Conservation (phyloP, 2,113 vertebrate genomes). For the Xiphophorus hellerii region DNA sequence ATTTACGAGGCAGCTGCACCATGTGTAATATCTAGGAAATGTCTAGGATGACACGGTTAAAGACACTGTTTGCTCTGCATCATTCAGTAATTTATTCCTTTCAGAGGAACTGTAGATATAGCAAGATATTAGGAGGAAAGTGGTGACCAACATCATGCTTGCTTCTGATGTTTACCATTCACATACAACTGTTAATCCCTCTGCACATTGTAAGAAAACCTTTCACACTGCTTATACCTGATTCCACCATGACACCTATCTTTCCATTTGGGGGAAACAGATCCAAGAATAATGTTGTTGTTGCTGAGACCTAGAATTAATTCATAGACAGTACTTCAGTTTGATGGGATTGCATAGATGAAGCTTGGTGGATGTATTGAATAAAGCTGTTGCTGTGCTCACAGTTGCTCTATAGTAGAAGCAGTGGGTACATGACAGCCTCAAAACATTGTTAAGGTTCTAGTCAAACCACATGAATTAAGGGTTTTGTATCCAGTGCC, state of each 20-base stretch:
- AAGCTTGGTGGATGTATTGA: neutral
- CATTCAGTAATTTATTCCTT: conserved; percentile 18
- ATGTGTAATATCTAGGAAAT: too few species aligned
- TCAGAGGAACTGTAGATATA: conserved; percentile 2
- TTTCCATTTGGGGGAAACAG: neutral
- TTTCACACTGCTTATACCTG: neutral
- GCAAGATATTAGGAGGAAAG: conserved; percentile 61
- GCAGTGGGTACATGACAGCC: neutral
- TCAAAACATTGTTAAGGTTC: neutral
- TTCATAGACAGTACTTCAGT: neutral
- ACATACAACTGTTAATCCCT: conserved; percentile 12
- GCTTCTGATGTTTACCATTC: conserved; percentile 9
- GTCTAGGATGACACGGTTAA: neutral
- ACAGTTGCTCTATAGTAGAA: neutral
- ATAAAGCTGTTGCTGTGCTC: neutral
- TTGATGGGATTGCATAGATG: too few species aligned
- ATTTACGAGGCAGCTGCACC: too few species aligned
- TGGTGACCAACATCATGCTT: conserved; percentile 26
- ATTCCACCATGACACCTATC: neutral
- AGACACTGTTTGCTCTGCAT: neutral
- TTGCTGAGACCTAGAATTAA: neutral
- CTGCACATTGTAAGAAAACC: conserved; percentile 5
- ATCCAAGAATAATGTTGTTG: neutral
- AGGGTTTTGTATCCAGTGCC: neutral
- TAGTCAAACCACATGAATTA: neutral